Evolutionary conservation across 2,797 vertebrate genomes (phyloP).

Genomic region (Ciconia nigra): DNA sequence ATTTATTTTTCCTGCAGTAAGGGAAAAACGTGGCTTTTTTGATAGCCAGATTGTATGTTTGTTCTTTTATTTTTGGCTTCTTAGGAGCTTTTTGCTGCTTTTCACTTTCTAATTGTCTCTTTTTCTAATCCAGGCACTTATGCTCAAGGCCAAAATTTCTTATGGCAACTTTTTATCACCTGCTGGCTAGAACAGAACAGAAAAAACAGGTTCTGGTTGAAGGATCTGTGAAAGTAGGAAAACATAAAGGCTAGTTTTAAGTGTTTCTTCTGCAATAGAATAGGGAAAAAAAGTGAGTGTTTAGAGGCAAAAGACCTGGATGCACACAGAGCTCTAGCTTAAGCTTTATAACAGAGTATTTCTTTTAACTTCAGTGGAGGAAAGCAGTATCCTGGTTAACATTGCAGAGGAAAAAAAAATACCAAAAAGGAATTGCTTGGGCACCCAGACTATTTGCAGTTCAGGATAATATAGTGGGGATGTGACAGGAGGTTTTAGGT

Average conservation of each 20-base stretch:
- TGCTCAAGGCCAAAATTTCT: background rate
- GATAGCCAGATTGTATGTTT: conserved; percentile 7
- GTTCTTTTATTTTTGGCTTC: conserved; percentile 37
- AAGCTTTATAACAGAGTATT: background rate
- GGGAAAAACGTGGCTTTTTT: background rate
- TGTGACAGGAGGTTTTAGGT: background rate
- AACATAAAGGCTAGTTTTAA: background rate
- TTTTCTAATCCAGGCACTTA: background rate
- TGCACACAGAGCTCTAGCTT: background rate
- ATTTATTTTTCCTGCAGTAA: background rate
- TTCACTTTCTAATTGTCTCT: conserved; percentile 16
- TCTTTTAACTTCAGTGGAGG: background rate
- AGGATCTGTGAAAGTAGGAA: background rate
- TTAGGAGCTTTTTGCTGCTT: conserved; percentile 13
- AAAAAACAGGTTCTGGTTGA: background rate
- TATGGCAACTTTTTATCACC: background rate
- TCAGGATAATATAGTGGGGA: background rate
- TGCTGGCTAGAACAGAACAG: background rate
- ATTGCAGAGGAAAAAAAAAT: background rate
- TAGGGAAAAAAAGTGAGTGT: background rate
- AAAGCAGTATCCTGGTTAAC: background rate
- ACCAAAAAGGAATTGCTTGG: background rate
- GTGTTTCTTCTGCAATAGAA: background rate
- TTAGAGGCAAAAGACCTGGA: background rate
- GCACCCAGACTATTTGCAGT: background rate